phyloP scores from a whole-genome alignment of 2,113 vertebrate species.

The Apus apus region DNA sequence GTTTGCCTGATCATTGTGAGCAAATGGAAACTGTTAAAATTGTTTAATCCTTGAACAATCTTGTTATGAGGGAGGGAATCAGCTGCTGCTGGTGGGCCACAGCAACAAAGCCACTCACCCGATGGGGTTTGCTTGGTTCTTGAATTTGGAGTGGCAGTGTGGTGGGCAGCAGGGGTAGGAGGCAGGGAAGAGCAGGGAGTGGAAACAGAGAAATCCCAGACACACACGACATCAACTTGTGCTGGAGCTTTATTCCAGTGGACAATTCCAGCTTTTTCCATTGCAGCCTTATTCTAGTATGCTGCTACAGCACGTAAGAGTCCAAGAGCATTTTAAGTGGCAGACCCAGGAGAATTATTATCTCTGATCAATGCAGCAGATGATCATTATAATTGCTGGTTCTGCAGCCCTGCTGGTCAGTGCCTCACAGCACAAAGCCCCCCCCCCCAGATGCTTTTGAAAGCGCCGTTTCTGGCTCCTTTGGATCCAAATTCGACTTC shows the following conservation, averaged over 20 bases:
- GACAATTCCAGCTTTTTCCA: not conserved
- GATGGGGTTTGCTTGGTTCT: not conserved
- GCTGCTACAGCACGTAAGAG: not conserved
- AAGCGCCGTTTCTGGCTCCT: not conserved
- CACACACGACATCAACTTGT: not conserved
- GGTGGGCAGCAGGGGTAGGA: not conserved
- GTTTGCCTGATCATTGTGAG: not conserved
- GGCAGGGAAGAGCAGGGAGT: not conserved
- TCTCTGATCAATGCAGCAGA: not conserved
- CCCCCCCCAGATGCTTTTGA: not conserved
- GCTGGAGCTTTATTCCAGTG: not conserved
- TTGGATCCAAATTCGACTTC: not conserved
- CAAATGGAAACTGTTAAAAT: not conserved
- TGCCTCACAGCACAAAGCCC: not conserved
- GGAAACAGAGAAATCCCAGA: not conserved
- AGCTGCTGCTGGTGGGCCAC: not conserved
- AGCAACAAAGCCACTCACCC: not conserved
- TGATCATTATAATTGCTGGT: not conserved
- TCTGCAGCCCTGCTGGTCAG: not conserved
- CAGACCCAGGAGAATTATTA: not conserved
- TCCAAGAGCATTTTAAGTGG: not conserved
- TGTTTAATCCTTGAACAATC: not conserved
- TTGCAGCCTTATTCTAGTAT: not conserved
- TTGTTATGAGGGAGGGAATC: not conserved
- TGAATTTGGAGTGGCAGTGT: not conserved